A percentile compares a stretch with the other conserved stretches of the same genome.
Evolutionary conservation across 2,797 vertebrate species (phyloP).

Genomic region (Pangasius larnaudii): DNA sequence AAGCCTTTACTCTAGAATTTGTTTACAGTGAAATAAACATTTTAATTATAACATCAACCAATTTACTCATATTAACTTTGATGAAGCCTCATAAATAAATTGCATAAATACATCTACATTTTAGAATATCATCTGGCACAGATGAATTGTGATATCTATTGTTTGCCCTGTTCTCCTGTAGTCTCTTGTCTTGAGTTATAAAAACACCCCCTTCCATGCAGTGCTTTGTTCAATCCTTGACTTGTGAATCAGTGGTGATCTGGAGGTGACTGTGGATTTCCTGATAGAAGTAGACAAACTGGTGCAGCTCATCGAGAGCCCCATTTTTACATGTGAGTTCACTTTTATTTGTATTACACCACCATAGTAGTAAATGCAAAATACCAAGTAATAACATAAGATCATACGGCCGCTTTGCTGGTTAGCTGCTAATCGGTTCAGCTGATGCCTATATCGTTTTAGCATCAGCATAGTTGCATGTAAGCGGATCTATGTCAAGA

Average conservation of each 20-base stretch:
- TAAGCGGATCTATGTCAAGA: neutral
- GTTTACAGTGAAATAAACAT: neutral
- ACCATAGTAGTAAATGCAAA: too few relatives aligned
- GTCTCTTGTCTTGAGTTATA: neutral
- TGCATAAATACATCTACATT: too few relatives aligned
- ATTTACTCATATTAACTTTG: too few relatives aligned
- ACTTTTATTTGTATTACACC: neutral
- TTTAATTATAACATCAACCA: neutral
- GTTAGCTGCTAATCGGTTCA: neutral
- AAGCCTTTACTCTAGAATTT: neutral
- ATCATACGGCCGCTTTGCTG: neutral
- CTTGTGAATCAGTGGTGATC: constrained; percentile 78
- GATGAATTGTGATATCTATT: neutral
- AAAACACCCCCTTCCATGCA: neutral
- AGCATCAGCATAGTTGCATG: neutral
- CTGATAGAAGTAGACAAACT: constrained; percentile 97
- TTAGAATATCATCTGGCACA: neutral
- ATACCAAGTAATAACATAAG: neutral
- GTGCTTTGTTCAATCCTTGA: constrained; percentile 67
- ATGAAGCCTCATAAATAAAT: too few relatives aligned
- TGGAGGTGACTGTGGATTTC: constrained; percentile 97
- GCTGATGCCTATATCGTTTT: neutral
- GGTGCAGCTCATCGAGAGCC: constrained; percentile 96
- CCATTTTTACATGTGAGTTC: constrained; percentile 95
- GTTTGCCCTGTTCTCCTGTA: neutral